Base-by-base conservation (phyloP, 92 coral and sea anemone genomes). In the Bergia puertoricense region DNA sequence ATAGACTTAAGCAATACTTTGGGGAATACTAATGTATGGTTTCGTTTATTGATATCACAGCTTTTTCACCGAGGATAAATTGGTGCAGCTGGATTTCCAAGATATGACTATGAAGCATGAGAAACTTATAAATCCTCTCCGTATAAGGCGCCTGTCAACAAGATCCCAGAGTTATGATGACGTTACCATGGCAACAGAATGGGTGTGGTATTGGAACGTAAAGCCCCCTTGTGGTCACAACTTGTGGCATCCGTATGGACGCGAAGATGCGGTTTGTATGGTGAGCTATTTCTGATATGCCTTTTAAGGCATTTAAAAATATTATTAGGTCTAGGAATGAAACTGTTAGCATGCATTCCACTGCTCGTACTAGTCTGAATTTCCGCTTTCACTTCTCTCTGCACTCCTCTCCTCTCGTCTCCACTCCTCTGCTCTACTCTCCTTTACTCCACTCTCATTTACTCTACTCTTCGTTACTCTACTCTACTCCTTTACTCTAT, bases 131-230 rank as follows among this genome's bases (percentile, higher is more conserved):
- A 22, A 39, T 71, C 14, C 9, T 36, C 40, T 71, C 5, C 14
- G 15, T 36, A 71, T 71, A 46, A 81, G 74, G 39, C 72, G 85
- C 15, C 13, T 81, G 73, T 81, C 85, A 8, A 81, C 85, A 3
- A 23, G 43, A 20, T 56, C 73, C 73, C 16, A 62, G 5, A 1
- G 1, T 40, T 44, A 62, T n/a, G 13, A 18, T 7, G 74, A 62
- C 7, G 74, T 13, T 81, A n/a, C 69, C 71, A 18, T 59, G 66
- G 74, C 48, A 38, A 81, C 85, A 15, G 62, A 81, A 22, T 81
- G 74, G 85, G 74, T 59, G 74, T 81, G 85, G 85, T 81, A 38
- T 69, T 81, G 85, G 85, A 7, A 81, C 46, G 42, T 40, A 6
- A 67, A 36, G 40, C 42, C 74, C 45, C 42, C 41, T 36, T 71